A percentile compares a stretch with the other conserved stretches of the same genome.
These are phyloP conservation scores for Rhyacophila brunnea DNA, from an alignment of 1,140 invertebrate genomes.

Conservation along the genomic window DNA sequence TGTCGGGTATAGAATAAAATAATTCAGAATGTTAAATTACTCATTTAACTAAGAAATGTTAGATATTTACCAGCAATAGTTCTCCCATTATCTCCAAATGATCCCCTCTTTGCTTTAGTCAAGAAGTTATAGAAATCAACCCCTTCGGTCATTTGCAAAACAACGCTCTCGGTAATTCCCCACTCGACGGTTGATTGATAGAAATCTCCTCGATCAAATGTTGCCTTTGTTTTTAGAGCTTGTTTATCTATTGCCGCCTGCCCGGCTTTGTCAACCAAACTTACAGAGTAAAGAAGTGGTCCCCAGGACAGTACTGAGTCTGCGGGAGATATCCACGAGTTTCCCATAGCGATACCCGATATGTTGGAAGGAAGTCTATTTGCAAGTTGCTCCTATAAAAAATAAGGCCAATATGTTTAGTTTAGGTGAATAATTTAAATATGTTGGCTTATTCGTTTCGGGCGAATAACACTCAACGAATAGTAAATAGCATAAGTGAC, in stretches of 20 bases:
- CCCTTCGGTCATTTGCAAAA: conserved; percentile 56
- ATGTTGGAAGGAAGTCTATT: conserved; percentile 70
- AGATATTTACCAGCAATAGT: conserved; percentile 6
- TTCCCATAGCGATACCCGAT: conserved; percentile 75
- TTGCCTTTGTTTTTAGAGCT: conserved; percentile 52
- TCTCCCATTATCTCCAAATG: not conserved
- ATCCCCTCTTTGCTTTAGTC: conserved; percentile 43
- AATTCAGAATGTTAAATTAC: too few species aligned
- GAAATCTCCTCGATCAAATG: conserved; percentile 58
- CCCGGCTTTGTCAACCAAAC: conserved; percentile 62
- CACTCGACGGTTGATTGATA: conserved; percentile 63
- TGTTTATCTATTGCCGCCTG: conserved; percentile 53
- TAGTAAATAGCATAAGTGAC: too few species aligned
- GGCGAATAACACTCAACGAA: too few species aligned
- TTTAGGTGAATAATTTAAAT: too few species aligned
- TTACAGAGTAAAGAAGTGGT: conserved; percentile 65
- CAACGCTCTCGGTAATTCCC: conserved; percentile 60
- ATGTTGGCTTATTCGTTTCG: too few species aligned
- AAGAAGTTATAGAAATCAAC: conserved; percentile 84
- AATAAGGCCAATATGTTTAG: too few species aligned
- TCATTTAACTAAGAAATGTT: not conserved
- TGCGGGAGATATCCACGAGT: conserved; percentile 84
- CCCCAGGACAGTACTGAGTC: conserved; percentile 80
- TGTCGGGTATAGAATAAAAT: too few species aligned
- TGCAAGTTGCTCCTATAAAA: conserved; percentile 59